Base-by-base conservation (phyloP, 2,113 vertebrate species). In the Nyctibius bracteatus region DNA sequence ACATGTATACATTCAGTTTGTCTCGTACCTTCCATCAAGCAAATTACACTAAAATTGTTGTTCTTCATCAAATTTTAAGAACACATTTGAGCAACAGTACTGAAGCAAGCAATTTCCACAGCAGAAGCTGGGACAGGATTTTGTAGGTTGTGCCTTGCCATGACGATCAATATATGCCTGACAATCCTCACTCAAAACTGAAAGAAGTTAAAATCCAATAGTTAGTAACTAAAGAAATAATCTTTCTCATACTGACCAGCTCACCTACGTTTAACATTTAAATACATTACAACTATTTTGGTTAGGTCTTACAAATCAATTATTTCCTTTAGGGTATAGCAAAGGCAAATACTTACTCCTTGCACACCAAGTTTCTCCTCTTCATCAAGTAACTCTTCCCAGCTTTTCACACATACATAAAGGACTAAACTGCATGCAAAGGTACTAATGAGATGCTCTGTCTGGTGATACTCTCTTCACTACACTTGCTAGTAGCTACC, bases 71-170 rank as follows among this genome's bases (percentile, higher is more conserved):
- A 89, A 66, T 72, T 51, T 96, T 51, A 95, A 86, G 15, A 35
- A 6, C 2, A 2, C 10, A 1, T 96, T 33, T 9, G 95, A 97
- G 65, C 96, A 98, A 74, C 97, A 98, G 54, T 92, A 97, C 27
- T 9, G 70, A 79, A 8, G 3, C 0, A 23, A 4, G 65, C 97
- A 94, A 52, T 63, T 65, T 35, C 97, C 97, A 49, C 98, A 98
- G 93, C 97, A 98, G 92, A 97, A 98, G 28, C n/a, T 6, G 28
- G 93, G 94, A 58, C 96, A 97, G 90, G 55, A 79, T 39, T 52
- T 22, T 22, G 46, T 73, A 78, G 52, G 54, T 11, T 74, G 66
- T 6, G 27, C 31, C 73, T 71, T 2, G 10, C 81, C 92, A 24
- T 13, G 20, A 54, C 2, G 8, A 87, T 49, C 91, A 41, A 17